Evolutionary conservation across 2,113 vertebrate genomes (phyloP).

Genomic region (Pterocles burchelli): DNA sequence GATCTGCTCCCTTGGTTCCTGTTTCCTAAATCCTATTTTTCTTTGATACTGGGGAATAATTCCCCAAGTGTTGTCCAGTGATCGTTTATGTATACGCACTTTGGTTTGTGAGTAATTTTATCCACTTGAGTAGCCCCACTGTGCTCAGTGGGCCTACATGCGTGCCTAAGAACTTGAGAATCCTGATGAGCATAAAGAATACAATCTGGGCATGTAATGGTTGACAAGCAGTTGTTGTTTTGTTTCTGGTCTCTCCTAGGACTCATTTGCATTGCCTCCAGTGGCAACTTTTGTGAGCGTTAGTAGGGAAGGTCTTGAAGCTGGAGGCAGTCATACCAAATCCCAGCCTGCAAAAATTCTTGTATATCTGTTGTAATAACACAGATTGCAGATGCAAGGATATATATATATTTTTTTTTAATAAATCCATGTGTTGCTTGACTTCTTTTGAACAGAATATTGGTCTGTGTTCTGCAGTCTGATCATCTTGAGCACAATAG

Average conservation of each 20-base stretch:
- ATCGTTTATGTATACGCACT: conserved; percentile 41
- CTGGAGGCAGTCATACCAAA: conserved; percentile 28
- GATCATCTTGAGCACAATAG: background rate
- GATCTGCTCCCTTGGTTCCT: conserved; percentile 46
- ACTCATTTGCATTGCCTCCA: conserved; percentile 61
- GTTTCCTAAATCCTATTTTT: conserved; percentile 59
- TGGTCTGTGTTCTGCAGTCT: background rate
- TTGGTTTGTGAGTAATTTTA: conserved; percentile 48
- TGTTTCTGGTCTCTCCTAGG: conserved; percentile 62
- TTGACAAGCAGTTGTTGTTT: conserved; percentile 62
- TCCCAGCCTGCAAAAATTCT: conserved; percentile 10
- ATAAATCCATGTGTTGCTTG: background rate
- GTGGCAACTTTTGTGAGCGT: conserved; percentile 45
- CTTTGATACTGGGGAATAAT: conserved; percentile 31
- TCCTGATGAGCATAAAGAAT: conserved; percentile 57
- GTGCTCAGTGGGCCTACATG: conserved; percentile 30
- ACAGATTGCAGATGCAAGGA: background rate
- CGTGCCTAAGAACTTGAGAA: conserved; percentile 55
- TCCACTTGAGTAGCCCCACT: conserved; percentile 55
- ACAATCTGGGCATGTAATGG: conserved; percentile 60
- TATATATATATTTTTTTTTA: background rate
- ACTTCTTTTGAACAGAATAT: background rate
- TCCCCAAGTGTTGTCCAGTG: conserved; percentile 30
- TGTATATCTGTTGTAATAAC: background rate
- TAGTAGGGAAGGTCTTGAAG: conserved; percentile 31